Evolutionary conservation across 2,113 vertebrate genomes (phyloP).

Genomic region (Scartelaos histophorus): DNA sequence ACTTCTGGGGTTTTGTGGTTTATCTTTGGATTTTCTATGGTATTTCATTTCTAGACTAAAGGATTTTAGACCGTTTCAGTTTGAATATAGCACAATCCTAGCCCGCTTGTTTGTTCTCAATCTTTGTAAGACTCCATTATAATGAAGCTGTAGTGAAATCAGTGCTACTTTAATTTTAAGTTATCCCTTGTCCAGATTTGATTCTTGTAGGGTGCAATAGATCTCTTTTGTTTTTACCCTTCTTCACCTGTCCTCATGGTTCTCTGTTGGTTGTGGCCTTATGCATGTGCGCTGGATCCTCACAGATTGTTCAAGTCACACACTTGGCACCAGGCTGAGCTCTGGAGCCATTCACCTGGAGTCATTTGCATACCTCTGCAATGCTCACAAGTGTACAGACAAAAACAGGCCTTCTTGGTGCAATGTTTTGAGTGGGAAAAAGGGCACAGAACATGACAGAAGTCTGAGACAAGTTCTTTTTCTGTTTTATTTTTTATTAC

Average conservation of each 20-base stretch:
- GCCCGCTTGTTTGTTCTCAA: background rate
- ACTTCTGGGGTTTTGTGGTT: background rate
- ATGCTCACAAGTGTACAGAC: conserved; percentile 52
- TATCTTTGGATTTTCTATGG: background rate
- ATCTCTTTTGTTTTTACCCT: background rate
- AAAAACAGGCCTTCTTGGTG: conserved; percentile 12
- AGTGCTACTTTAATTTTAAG: background rate
- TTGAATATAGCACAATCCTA: background rate
- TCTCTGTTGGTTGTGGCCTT: background rate
- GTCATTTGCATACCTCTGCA: conserved; percentile 69
- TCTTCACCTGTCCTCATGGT: background rate
- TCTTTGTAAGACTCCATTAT: background rate
- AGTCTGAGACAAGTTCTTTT: background rate
- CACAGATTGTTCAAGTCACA: conserved; percentile 13
- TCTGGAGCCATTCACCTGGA: conserved; percentile 40
- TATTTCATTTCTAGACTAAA: background rate
- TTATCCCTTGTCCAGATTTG: background rate
- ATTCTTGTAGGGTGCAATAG: background rate
- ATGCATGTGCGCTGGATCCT: background rate
- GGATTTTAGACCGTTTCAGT: background rate
- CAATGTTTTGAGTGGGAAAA: background rate
- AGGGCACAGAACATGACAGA: background rate
- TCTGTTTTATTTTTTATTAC: background rate
- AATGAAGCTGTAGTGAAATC: background rate
- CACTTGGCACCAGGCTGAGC: conserved; percentile 18